Base-by-base conservation (phyloP, 2,113 vertebrate genomes). In the Barbus barbus region DNA sequence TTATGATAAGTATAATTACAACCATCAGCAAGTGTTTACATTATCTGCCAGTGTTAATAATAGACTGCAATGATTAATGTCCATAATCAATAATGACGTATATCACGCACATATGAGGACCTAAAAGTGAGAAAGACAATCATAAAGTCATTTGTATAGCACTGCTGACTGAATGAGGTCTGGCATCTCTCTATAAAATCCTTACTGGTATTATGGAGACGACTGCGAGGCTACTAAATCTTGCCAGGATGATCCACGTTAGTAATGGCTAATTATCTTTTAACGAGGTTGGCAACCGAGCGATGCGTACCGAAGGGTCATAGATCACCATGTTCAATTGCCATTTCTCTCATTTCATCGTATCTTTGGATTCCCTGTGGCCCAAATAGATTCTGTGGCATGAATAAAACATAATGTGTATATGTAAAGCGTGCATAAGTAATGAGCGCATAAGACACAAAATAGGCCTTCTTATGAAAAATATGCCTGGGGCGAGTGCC, bases 221-320 rank as follows among this genome's bases (percentile, higher is more conserved):
- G 41, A 86, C 63, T 78, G n/a, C 73, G 28, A 71, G 89, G 69
- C 44, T 82, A 85, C 85, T 91, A 91, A 92, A 92, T 91, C 90
- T 92, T 86, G 84, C 76, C 28, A 88, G 84, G 87, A 88, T 78
- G 86, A 87, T 89, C 87, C 88, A 87, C 92, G 93, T 93, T 93
- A 92, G 91, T 90, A 87, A 92, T 86, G 90, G 90, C 89, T 92
- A 93, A 93, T 93, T 91, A 93, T 90, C 88, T 91, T 78, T 78
- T 86, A 88, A 91, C 86, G 51, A 82, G 85, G 87, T 86, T 44
- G 88, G 88, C 90, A 90, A 74, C 51, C 85, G 83, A 86, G 89
- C 82, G 85, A 85, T 74, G 83, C 73, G 58, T 46, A 61, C 78
- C 81, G 33, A 61, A 83, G 84, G 85, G 83, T 83, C 78, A 77